Conservation (phyloP, 1,140 invertebrate genomes). For the Anadara kagoshimensis region DNA sequence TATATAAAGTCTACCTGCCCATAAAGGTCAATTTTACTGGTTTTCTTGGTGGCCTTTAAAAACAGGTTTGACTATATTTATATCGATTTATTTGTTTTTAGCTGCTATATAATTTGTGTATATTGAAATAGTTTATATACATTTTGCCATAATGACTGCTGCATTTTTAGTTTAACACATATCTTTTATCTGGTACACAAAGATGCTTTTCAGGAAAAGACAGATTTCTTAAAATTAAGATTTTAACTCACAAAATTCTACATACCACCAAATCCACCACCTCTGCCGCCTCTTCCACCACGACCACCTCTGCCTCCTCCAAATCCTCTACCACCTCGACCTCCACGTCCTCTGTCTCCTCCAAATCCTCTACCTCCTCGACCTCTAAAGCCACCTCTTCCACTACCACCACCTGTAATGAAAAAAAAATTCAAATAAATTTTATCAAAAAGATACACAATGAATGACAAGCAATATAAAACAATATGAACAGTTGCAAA, state of each 20-base stretch:
- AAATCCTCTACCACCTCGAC: slow-evolving; percentile 42
- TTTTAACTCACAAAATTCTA: background rate
- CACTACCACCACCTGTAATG: background rate
- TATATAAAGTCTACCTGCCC: too few relatives aligned
- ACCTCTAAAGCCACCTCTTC: slow-evolving; percentile 1
- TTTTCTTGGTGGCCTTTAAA: too few relatives aligned
- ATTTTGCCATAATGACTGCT: slow-evolving; percentile 1
- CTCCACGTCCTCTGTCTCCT: slow-evolving; percentile 14
- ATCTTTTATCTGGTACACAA: too few relatives aligned
- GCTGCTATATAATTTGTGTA: too few relatives aligned
- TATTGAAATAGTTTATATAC: too few relatives aligned
- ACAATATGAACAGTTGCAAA: background rate
- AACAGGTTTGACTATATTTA: too few relatives aligned
- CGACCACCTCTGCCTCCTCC: slow-evolving; percentile 26
- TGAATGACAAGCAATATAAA: background rate
- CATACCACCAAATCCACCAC: slow-evolving; percentile 39
- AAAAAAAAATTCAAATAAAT: background rate
- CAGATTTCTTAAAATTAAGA: slow-evolving; percentile 21
- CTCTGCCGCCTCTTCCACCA: slow-evolving; percentile 44
- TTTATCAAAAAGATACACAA: background rate
- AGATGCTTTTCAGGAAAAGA: slow-evolving; percentile 29
- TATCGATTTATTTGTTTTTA: too few relatives aligned
- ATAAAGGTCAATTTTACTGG: too few relatives aligned
- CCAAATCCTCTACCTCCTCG: slow-evolving; percentile 7
- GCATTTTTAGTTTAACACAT: too few relatives aligned